These are phyloP conservation scores for Acromyrmex echinatior DNA, from an alignment of 1,140 invertebrate species.

Conservation along the genomic window DNA sequence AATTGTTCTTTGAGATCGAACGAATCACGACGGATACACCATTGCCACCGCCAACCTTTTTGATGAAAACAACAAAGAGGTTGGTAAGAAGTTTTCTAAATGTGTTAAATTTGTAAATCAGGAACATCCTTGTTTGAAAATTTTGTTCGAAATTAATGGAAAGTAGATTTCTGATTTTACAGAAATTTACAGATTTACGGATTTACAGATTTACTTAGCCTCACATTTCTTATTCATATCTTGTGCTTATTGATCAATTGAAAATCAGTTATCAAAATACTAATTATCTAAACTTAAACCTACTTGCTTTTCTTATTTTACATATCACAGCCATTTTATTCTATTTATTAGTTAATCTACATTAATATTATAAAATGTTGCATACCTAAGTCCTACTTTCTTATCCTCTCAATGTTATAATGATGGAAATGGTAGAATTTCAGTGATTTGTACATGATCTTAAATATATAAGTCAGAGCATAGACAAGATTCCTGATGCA, in stretches of 20 bases:
- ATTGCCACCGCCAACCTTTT: conserved; percentile 43
- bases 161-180: neutral
- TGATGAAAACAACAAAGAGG: conserved; percentile 19
- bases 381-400: too few relatives aligned
- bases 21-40: conserved; percentile 79
- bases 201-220: too few relatives aligned
- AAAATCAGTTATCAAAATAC: too few relatives aligned
- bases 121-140: neutral
- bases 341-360: too few relatives aligned
- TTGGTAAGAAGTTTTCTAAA: neutral
- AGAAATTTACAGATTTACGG: too few relatives aligned
- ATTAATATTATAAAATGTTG: too few relatives aligned
- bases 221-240: too few relatives aligned
- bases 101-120: neutral
- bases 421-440: neutral
- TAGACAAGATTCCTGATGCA: neutral
- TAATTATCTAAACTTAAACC: too few relatives aligned
- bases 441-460: neutral
- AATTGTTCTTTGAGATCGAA: conserved; percentile 82
- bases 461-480: neutral
- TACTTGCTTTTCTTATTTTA: too few relatives aligned
- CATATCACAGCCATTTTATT: too few relatives aligned
- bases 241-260: too few relatives aligned
- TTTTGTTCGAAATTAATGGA: neutral
- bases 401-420: too few relatives aligned